Evolutionary conservation across 2,113 vertebrate genomes (phyloP).

Genomic region (Hemibagrus wyckioides): DNA sequence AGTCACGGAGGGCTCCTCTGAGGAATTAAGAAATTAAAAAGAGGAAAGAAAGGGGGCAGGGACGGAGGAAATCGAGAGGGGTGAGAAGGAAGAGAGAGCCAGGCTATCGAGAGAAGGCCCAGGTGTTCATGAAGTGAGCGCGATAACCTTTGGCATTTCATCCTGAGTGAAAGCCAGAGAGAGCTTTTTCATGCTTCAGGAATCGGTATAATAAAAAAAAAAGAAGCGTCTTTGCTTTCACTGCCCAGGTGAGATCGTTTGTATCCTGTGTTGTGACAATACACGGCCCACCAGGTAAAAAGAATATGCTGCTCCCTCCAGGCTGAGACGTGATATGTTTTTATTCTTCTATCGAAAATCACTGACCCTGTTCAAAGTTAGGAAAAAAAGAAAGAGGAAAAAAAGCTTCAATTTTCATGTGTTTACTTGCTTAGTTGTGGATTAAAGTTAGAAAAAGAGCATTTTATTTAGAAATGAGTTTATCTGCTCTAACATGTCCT

Average conservation of each 20-base stretch:
- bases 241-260: conserved; percentile 15
- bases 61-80: conserved; percentile 18
- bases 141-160: conserved; percentile 67
- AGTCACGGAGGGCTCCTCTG: conserved; percentile 59
- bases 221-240: conserved; percentile 31
- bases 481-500: conserved; percentile 68
- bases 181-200: conserved; percentile 38
- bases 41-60: conserved; percentile 37
- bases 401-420: conserved; percentile 16
- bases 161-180: conserved; percentile 29
- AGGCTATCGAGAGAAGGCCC: conserved; percentile 47
- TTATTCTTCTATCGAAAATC: neutral
- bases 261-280: conserved; percentile 13
- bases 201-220: conserved; percentile 39
- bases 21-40: conserved; percentile 70
- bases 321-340: conserved; percentile 12
- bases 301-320: neutral
- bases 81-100: conserved; percentile 4
- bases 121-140: conserved; percentile 65
- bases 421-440: conserved; percentile 22
- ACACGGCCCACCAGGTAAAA: neutral
- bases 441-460: conserved; percentile 65
- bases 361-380: neutral
- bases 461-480: conserved; percentile 66
- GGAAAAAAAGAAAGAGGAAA: neutral